phyloP scores from a whole-genome alignment of 2,113 vertebrate genomes.

The Bettongia penicillata region DNA sequence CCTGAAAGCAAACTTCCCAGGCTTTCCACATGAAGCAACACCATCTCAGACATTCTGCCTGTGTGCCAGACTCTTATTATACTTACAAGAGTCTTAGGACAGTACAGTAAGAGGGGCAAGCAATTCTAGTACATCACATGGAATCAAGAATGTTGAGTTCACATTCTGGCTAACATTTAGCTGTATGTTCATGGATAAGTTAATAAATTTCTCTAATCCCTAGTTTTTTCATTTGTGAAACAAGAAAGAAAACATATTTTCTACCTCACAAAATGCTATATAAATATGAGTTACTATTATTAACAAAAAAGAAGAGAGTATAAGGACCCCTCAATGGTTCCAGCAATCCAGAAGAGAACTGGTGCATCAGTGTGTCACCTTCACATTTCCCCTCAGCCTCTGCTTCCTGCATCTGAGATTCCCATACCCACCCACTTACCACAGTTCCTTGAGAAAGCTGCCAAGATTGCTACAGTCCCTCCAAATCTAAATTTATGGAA shows the following conservation, averaged over 20 bases:
- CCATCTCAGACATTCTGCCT: too few relatives aligned
- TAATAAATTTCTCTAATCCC: neutral
- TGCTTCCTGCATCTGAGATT: neutral
- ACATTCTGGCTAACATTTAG: neutral
- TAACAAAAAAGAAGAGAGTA: neutral
- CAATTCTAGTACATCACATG: neutral
- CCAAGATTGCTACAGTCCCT: neutral
- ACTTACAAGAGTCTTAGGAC: neutral
- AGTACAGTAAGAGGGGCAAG: neutral
- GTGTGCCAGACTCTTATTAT: neutral
- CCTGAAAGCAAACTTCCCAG: neutral
- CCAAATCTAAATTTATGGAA: neutral
- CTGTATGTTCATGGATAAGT: neutral
- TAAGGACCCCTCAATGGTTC: neutral
- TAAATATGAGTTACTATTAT: neutral
- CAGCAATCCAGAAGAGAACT: neutral
- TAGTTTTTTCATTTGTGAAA: neutral
- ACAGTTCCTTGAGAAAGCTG: neutral
- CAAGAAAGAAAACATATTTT: neutral
- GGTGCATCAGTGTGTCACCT: neutral
- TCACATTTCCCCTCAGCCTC: neutral
- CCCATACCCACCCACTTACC: neutral
- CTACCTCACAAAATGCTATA: neutral
- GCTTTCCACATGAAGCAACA: too few relatives aligned
- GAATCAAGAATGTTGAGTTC: neutral